Percentiles rank a stretch among this genome's conserved stretches.
phyloP scores from a whole-genome alignment of 2,113 vertebrate genomes.

The Notothenia rossii region DNA sequence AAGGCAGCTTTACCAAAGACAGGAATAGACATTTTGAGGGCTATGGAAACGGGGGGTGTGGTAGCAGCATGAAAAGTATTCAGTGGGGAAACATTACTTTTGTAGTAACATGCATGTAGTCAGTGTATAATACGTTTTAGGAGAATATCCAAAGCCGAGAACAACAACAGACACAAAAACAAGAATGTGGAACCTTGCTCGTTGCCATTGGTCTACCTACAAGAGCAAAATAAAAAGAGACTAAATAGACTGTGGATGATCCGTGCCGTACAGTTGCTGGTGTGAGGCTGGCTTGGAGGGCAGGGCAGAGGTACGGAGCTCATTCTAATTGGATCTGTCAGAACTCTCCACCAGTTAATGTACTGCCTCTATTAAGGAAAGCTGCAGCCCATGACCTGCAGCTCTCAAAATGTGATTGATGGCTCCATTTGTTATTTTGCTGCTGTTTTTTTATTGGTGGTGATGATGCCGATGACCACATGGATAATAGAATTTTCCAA shows the following conservation, averaged over 20 bases:
- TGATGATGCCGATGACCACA: neutral
- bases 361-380: slow-evolving; percentile 73
- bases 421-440: slow-evolving; percentile 50
- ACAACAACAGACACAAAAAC: neutral
- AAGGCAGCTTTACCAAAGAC: slow-evolving; percentile 58
- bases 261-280: neutral
- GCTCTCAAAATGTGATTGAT: slow-evolving; percentile 56
- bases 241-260: neutral
- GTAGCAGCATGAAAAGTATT: slow-evolving; percentile 56
- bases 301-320: slow-evolving; percentile 46
- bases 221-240: neutral
- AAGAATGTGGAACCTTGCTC: neutral
- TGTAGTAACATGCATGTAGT: neutral
- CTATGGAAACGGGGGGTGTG: slow-evolving; percentile 48
- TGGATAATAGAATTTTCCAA: neutral
- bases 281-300: slow-evolving; percentile 45
- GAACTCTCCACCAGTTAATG: slow-evolving; percentile 66
- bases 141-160: slow-evolving; percentile 14
- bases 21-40: slow-evolving; percentile 73
- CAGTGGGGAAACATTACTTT: slow-evolving; percentile 22
- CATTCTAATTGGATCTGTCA: slow-evolving; percentile 79
- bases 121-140: slow-evolving; percentile 2
- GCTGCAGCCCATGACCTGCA: slow-evolving; percentile 64
- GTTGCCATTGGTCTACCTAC: neutral
- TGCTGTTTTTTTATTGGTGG: neutral